Percentiles rank a stretch among this genome's conserved stretches.
phyloP scores from a whole-genome alignment of 2,797 vertebrate species.

The Pantherophis alleghaniensis region DNA sequence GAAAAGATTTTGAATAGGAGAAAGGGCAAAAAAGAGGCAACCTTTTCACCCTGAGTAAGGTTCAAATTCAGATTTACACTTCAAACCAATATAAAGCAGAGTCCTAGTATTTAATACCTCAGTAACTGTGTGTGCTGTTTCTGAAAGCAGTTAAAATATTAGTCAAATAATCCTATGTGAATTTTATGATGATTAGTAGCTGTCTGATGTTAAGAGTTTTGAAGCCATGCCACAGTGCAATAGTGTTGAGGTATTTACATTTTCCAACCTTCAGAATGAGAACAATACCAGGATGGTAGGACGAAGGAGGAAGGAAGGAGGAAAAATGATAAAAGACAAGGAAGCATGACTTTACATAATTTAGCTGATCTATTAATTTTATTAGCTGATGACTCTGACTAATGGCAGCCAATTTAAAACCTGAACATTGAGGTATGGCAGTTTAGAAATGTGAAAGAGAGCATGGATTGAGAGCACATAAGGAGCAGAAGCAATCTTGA shows the following conservation, averaged over 20 bases:
- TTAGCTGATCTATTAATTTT: not conserved
- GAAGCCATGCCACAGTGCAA: not conserved
- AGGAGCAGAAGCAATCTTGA: not conserved
- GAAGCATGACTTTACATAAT: not conserved
- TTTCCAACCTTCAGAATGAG: not conserved
- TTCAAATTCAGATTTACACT: not conserved
- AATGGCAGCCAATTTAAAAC: not conserved
- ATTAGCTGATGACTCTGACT: constrained; percentile 2
- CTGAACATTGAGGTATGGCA: not conserved
- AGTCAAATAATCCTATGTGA: not conserved
- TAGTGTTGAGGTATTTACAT: not conserved
- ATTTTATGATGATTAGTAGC: not conserved
- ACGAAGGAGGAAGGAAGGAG: not conserved
- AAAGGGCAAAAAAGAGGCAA: not conserved
- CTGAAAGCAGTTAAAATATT: not conserved
- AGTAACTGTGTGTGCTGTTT: not conserved
- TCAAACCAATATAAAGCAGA: not conserved
- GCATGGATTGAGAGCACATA: not conserved
- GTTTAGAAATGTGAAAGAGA: not conserved
- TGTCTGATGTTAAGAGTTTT: not conserved
- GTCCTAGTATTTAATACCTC: not conserved
- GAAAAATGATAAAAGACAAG: fast-evolving
- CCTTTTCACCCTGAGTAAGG: not conserved
- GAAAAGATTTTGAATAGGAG: not conserved
- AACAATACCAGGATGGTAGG: not conserved